phyloP scores from a whole-genome alignment of 64 coral and sea anemone genomes.

The Astreopora myriophthalma region DNA sequence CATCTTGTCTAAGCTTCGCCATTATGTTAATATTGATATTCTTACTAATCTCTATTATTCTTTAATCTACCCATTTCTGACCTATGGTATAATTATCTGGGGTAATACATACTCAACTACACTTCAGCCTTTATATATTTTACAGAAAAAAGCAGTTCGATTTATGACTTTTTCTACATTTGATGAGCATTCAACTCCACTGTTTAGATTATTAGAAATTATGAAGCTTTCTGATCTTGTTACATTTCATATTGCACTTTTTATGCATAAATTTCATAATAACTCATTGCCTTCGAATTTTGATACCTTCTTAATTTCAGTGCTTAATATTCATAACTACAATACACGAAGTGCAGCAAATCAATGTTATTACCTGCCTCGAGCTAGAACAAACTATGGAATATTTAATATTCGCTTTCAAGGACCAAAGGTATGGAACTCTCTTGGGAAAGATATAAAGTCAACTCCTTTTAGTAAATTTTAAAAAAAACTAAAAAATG shows the following conservation, averaged over 20 bases:
- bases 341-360: constrained; percentile 7
- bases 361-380: neutral
- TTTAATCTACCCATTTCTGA: constrained; percentile 43
- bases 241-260: constrained; percentile 53
- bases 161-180: constrained; percentile 27
- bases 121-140: constrained; percentile 4
- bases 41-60: constrained; percentile 29
- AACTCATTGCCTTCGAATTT: neutral
- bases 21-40: constrained; percentile 15
- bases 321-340: constrained; percentile 17
- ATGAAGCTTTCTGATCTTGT: constrained; percentile 50
- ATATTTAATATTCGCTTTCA: constrained; percentile 43
- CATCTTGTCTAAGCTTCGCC: constrained; percentile 14
- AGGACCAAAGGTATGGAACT: constrained; percentile 49
- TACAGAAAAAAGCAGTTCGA: constrained; percentile 27
- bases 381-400: constrained; percentile 17
- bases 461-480: constrained; percentile 19
- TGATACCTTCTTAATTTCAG: constrained; percentile 17
- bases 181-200: constrained; percentile 35
- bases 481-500: neutral
- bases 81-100: constrained; percentile 10
- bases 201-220: constrained; percentile 29
- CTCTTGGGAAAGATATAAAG: constrained; percentile 40
- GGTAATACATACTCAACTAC: constrained; percentile 50
- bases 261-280: constrained; percentile 22